phyloP scores from a whole-genome alignment of 1,140 invertebrate species.

The Drosophila insularis region DNA sequence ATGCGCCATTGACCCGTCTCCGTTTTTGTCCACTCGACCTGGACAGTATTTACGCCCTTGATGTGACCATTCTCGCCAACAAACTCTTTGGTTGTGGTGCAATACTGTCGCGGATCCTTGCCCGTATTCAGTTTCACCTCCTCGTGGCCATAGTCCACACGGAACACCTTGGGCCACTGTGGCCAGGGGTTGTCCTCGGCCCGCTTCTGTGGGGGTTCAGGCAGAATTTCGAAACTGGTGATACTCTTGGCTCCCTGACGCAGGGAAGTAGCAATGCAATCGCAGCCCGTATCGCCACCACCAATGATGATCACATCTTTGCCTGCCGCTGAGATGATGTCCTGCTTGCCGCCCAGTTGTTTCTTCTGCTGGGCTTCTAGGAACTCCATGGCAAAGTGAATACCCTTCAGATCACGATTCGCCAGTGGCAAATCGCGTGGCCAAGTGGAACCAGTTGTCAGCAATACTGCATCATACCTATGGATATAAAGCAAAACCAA shows the following conservation, averaged over 20 bases:
- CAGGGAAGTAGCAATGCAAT: conserved; percentile 99
- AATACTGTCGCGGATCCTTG: conserved; percentile 96
- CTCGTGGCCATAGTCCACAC: conserved; percentile 99
- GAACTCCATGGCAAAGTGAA: conserved; percentile 99
- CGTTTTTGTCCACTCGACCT: conserved; percentile 97
- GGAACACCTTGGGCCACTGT: conserved; percentile 97
- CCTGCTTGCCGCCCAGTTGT: conserved; percentile 88
- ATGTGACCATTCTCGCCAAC: conserved; percentile 95
- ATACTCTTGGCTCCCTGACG: conserved; percentile 98
- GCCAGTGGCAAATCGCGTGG: conserved; percentile 94
- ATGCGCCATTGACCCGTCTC: conserved; percentile 96
- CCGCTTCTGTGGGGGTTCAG: conserved; percentile 92
- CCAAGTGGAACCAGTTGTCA: conserved; percentile 97
- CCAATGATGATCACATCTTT: conserved; percentile 99
- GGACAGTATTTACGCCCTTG: conserved; percentile 93
- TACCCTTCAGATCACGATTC: conserved; percentile 92
- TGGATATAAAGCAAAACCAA: conserved; percentile 49
- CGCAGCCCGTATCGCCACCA: conserved; percentile 99
- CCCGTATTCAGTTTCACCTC: conserved; percentile 96
- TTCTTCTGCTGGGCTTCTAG: conserved; percentile 98
- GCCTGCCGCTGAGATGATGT: conserved; percentile 90
- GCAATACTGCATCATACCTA: conserved; percentile 92
- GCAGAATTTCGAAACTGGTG: conserved; percentile 98
- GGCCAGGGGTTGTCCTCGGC: conserved; percentile 98
- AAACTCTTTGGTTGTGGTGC: conserved; percentile 97